Evolutionary conservation across 2,113 vertebrate species (phyloP).

Genomic region (Oreotrochilus melanogaster): DNA sequence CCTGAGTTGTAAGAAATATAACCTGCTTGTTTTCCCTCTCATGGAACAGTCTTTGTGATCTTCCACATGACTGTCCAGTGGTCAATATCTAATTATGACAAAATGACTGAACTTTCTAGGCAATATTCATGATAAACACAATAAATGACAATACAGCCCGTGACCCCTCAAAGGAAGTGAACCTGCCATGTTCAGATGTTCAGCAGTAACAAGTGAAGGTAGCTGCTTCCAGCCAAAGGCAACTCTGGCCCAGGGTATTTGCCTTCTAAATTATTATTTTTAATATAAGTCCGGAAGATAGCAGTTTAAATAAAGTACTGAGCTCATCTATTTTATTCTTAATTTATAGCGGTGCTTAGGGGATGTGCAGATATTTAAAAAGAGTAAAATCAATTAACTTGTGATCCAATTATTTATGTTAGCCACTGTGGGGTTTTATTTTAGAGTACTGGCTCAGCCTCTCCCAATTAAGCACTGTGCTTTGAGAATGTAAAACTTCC

Average conservation of each 20-base stretch:
- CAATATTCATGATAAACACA: not conserved
- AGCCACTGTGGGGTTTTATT: slow-evolving; percentile 42
- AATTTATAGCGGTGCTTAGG: slow-evolving; percentile 61
- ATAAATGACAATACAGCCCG: not conserved
- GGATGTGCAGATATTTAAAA: slow-evolving; percentile 70
- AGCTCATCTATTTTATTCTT: slow-evolving; percentile 65
- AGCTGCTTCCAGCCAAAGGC: not conserved
- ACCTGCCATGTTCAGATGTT: not conserved
- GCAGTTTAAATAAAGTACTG: slow-evolving; percentile 71
- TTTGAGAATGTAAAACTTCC: slow-evolving; percentile 11
- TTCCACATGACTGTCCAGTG: not conserved
- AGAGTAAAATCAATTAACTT: slow-evolving; percentile 72
- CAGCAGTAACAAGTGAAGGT: not conserved
- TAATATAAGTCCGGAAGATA: slow-evolving; percentile 16
- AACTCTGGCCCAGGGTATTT: not conserved
- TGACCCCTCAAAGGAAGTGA: not conserved
- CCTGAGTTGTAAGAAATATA: not conserved
- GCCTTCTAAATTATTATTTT: not conserved
- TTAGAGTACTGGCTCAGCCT: slow-evolving; percentile 10
- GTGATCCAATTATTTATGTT: slow-evolving; percentile 66
- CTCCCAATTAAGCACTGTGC: not conserved
- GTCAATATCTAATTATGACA: not conserved
- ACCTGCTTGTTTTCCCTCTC: not conserved
- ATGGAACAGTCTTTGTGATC: not conserved
- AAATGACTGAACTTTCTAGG: not conserved